phyloP scores from a whole-genome alignment of 2,113 vertebrate genomes.

The Callospermophilus lateralis region DNA sequence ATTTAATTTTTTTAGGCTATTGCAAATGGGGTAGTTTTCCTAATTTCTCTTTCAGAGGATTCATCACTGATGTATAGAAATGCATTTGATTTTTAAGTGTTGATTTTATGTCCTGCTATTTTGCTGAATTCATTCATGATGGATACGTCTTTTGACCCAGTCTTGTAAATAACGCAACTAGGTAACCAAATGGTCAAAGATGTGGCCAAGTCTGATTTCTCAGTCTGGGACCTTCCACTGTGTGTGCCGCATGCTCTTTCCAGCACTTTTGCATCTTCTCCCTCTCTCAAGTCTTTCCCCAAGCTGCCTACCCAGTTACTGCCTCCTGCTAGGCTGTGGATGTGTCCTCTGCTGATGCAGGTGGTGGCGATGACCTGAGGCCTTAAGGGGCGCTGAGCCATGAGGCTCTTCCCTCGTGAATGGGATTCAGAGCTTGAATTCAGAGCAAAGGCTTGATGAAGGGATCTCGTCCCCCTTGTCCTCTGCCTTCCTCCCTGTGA shows the following conservation, averaged over 20 bases:
- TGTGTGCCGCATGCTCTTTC: fast-evolving
- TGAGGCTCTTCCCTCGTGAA: no score
- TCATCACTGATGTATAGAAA: no score
- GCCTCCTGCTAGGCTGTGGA: no score
- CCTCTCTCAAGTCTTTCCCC: not conserved
- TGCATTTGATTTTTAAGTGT: no score
- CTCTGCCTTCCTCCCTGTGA: not conserved
- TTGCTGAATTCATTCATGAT: no score
- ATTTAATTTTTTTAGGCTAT: no score
- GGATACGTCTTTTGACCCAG: not conserved
- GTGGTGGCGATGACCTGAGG: no score
- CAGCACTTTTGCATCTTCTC: not conserved
- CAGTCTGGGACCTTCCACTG: not conserved
- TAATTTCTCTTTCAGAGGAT: no score
- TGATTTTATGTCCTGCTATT: no score
- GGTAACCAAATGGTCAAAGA: not conserved
- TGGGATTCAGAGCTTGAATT: not conserved
- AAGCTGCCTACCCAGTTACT: no score
- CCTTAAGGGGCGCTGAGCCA: not conserved
- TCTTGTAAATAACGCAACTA: not conserved
- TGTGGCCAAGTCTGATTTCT: not conserved
- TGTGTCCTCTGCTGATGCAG: not conserved
- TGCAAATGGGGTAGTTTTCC: no score
- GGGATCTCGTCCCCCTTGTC: not conserved
- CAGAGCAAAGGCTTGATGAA: not conserved